Evolutionary conservation across 2,888 invertebrate genomes (phyloP), one percentile per base, ranked within the genome.

Genomic region (Blera fallax): DNA sequence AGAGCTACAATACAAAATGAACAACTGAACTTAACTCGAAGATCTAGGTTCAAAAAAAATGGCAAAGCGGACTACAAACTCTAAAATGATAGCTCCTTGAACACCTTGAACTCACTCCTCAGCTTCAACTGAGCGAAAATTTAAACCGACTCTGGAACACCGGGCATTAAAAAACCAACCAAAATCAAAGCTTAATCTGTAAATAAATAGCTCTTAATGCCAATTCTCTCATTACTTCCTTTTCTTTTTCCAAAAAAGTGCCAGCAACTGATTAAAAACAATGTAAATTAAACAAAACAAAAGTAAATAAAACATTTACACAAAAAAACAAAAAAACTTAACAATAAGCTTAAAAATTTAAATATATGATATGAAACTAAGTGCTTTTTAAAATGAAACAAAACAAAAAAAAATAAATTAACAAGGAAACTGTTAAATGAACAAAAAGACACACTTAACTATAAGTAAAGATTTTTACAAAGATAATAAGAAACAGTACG

Each of bases 331-430:
- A 56, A 78, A 32, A 37, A 32, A 34, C 11, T 18, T 69, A 70
- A n/a, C 16, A 58, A 72, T 64, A 70, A 56, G 27, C 62, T 54
- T 16, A 62, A 40, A 34, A 62, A 24, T 60, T 45, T 27, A 21
- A 29, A 74, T 43, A 18, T 56, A 72, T 37, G n/a, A 73, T 48
- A 80, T 67, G 73, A 67, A 83, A 78, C 72, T 64, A 83, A 83
- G 82, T 83, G 82, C 82, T 83, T 78, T 78, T 81, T 76, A 80
- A 64, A 48, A 52, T 32, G 72, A 52, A 82, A 72, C 67, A 78
- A 69, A 78, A 76, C 37, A 80, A 67, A 34, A 60, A 52, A 87
- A 62, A 62, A 48, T 27, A 84, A 70, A 58, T 67, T 85, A 73
- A 65, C 52, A 77, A 48, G 62, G 7, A 74, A 27, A 58, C 64